These are phyloP conservation scores for Drosophila quinaria DNA, from an alignment of 2,888 invertebrate genomes.

Conservation along the genomic window DNA sequence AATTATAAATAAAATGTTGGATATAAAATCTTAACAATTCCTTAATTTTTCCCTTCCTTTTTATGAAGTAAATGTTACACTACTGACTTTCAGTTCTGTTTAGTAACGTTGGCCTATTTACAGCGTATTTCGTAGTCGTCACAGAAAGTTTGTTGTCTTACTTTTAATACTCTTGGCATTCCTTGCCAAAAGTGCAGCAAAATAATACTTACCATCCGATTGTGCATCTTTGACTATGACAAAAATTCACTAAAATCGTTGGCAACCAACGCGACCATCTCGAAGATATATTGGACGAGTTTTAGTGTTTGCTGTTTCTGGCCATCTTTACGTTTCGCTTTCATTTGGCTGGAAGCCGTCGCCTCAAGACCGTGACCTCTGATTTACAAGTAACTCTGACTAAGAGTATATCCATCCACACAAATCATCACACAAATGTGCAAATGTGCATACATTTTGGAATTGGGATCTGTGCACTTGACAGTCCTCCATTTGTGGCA, in stretches of 20 bases:
- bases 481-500: slow-evolving; percentile 42
- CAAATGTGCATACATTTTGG: slow-evolving; percentile 21
- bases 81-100: background rate
- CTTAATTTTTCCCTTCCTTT: background rate
- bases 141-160: background rate
- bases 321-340: slow-evolving; percentile 49
- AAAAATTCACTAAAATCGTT: slow-evolving; percentile 45
- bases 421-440: slow-evolving; percentile 26
- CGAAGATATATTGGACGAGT: background rate
- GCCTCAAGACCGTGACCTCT: slow-evolving; percentile 66
- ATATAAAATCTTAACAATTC: no score
- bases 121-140: slow-evolving; percentile 20
- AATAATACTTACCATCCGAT: slow-evolving; percentile 51
- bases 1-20: no score
- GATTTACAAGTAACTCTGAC: slow-evolving; percentile 49
- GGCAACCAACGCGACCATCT: slow-evolving; percentile 33
- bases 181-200: slow-evolving; percentile 56
- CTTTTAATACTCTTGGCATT: slow-evolving; percentile 22
- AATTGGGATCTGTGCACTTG: slow-evolving; percentile 33
- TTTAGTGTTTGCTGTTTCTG: background rate
- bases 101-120: background rate
- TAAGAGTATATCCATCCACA: slow-evolving; percentile 11
- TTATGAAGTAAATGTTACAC: background rate
- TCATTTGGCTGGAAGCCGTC: slow-evolving; percentile 44
- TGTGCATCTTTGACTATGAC: slow-evolving; percentile 56